Evolutionary conservation across 2,797 vertebrate genomes (phyloP), one percentile per base, ranked within the genome.

Genomic region (Bradypodion ventrale): DNA sequence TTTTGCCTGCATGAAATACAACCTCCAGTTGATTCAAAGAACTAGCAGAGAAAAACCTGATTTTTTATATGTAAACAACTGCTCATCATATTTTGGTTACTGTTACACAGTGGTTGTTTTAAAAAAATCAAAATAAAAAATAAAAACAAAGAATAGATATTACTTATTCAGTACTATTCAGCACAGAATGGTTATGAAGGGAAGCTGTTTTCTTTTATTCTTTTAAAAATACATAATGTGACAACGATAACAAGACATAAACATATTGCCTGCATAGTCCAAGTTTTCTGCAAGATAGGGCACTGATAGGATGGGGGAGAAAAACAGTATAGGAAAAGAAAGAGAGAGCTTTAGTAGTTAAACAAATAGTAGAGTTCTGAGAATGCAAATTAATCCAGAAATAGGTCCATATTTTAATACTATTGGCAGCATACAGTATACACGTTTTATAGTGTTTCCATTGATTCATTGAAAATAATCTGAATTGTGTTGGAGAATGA

Each of bases 391-490:
- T 80, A 83, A 76, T 88, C 32, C 68, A 84, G 75, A 76, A 2
- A 29, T 44, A 84, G 83, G 44, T 89, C 85, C 87, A 66, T 86
- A 89, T 90, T 92, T 93, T 91, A 92, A 89, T 88, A 82, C 52
- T 89, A 88, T 35, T 46, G 90, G 62, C 78, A 75, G 82, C 49
- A 90, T 75, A 89, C 93, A 90, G 81, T 0, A 32, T 87, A 89
- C 66, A 84, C 49, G 74, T 91, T 91, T 87, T 93, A 65, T 92
- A 94, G 92, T 69, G 69, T 32, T 78, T 83, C 49, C 85, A 88
- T 86, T 94, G 88, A 93, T 92, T 90, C 93, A 90, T 66, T 52
- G 37, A 83, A 89, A 94, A 89, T 84, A 92, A 52, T 74, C 60
- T 87, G 89, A 89, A 85, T 94, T 91, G 93, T 91, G 25, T 86